A percentile compares a stretch with the other conserved stretches of the same genome.
These are phyloP conservation scores for Stercorarius parasiticus DNA, from an alignment of 2,113 vertebrate genomes.

Conservation along the genomic window DNA sequence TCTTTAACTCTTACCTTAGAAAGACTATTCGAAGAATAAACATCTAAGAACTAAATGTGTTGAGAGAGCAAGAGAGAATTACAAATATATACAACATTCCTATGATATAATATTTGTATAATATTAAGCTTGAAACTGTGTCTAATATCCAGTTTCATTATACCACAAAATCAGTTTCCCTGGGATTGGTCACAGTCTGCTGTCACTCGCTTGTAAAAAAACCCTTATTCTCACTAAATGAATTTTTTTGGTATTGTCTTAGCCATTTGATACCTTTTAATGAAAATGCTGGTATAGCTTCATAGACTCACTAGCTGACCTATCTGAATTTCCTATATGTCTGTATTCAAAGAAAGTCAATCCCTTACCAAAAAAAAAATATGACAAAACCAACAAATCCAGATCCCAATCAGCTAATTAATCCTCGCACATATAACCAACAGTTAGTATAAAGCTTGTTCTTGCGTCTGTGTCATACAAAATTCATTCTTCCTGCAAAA, in stretches of 20 bases:
- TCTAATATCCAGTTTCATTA: background rate
- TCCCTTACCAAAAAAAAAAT: background rate
- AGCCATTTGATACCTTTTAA: background rate
- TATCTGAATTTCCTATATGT: background rate
- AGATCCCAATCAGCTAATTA: background rate
- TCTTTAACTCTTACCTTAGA: background rate
- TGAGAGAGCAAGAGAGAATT: background rate
- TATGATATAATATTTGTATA: background rate
- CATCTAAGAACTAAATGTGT: background rate
- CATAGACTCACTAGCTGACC: background rate
- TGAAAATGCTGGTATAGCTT: background rate
- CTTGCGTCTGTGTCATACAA: background rate
- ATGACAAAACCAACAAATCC: background rate
- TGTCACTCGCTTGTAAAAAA: background rate
- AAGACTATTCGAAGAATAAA: background rate
- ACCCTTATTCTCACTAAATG: background rate
- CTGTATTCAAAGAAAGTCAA: background rate
- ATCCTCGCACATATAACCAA: background rate
- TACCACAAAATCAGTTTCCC: background rate
- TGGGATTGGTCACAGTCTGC: background rate
- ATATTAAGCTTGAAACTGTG: background rate
- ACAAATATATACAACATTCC: background rate
- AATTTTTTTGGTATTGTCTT: background rate
- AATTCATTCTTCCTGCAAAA: background rate
- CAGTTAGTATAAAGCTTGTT: background rate